Percentiles rank a stretch among this genome's conserved stretches.
phyloP scores from a whole-genome alignment of 2,113 vertebrate species.

The Alligator mississippiensis region DNA sequence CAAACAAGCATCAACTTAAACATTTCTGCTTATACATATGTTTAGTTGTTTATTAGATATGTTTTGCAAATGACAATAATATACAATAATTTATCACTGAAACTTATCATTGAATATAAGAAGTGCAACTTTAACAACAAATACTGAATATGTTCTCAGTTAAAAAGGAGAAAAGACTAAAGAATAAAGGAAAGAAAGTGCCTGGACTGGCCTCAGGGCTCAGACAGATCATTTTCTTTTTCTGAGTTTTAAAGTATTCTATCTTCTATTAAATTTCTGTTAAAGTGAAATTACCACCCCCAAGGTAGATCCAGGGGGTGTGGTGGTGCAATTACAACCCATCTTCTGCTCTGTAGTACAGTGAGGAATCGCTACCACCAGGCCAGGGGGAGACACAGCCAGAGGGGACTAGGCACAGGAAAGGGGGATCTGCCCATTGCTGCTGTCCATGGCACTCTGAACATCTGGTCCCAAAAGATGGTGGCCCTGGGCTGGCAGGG shows the following conservation, averaged over 20 bases:
- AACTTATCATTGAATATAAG: neutral
- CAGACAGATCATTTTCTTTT: neutral
- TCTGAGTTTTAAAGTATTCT: neutral
- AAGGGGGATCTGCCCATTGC: no score
- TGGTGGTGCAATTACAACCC: no score
- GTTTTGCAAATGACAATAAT: neutral
- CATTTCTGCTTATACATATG: neutral
- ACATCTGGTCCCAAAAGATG: no score
- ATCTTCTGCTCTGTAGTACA: no score
- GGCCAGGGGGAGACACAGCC: no score
- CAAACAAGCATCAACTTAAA: neutral
- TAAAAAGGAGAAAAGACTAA: neutral
- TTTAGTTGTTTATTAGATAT: neutral
- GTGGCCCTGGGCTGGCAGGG: no score
- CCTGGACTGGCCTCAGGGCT: neutral
- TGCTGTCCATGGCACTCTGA: no score
- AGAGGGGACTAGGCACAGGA: no score
- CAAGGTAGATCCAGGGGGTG: no score
- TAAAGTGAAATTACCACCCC: neutral
- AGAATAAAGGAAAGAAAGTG: slow-evolving; percentile 6
- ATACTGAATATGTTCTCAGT: slow-evolving; percentile 8
- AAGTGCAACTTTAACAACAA: neutral
- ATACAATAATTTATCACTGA: neutral
- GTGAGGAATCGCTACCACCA: no score
- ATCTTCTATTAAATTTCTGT: neutral